These are phyloP conservation scores for Nymphalis c-album DNA, from an alignment of 2,888 invertebrate species.

Conservation along the genomic window DNA sequence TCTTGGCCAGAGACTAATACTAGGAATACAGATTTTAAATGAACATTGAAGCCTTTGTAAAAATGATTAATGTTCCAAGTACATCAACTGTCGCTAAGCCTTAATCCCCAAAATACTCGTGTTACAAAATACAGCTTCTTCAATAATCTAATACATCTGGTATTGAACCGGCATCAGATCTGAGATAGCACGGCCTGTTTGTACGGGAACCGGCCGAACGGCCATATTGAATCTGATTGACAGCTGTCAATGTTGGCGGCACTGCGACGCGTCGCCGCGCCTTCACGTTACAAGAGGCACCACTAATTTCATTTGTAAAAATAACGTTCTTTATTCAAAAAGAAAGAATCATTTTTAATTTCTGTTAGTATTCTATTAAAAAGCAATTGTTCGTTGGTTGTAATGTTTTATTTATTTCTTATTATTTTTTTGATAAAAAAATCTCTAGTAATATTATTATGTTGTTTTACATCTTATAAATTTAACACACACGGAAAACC, in stretches of 20 bases:
- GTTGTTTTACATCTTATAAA: slow-evolving; percentile 1
- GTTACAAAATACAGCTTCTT: slow-evolving; percentile 46
- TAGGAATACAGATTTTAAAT: background rate
- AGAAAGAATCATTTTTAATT: slow-evolving; percentile 2
- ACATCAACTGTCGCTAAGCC: slow-evolving; percentile 18
- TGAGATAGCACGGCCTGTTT: slow-evolving; percentile 51
- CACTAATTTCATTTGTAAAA: slow-evolving; percentile 58
- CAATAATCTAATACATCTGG: slow-evolving; percentile 56
- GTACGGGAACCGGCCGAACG: slow-evolving; percentile 68
- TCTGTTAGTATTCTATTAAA: slow-evolving; percentile 7
- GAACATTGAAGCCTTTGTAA: slow-evolving; percentile 18
- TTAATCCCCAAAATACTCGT: slow-evolving; percentile 39
- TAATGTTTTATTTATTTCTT: background rate
- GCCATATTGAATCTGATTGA: slow-evolving; percentile 81
- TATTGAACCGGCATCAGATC: slow-evolving; percentile 53
- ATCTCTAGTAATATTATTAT: too few species aligned
- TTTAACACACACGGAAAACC: slow-evolving; percentile 49
- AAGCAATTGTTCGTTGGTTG: background rate
- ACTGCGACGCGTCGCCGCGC: slow-evolving; percentile 77
- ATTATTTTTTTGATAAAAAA: too few species aligned
- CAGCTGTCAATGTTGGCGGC: slow-evolving; percentile 81
- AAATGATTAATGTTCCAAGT: slow-evolving; percentile 23
- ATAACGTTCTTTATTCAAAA: slow-evolving; percentile 25
- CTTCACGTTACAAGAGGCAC: slow-evolving; percentile 58
- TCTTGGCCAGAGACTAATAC: background rate